A percentile compares a stretch with the other conserved stretches of the same genome.
phyloP scores from a whole-genome alignment of 2,113 vertebrate species.

The Romanogobio albipinnatus region DNA sequence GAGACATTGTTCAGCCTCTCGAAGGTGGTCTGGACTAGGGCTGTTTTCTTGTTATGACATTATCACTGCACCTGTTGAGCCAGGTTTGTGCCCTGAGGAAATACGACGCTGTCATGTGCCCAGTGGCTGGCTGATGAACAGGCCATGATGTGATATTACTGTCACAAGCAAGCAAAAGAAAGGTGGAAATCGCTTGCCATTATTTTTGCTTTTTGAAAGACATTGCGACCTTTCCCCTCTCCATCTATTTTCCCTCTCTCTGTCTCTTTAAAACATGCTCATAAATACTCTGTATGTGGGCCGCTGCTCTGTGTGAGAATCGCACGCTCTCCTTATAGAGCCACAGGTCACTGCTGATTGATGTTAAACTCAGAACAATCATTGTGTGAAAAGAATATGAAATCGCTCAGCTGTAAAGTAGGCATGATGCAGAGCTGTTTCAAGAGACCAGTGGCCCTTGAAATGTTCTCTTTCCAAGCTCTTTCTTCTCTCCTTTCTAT shows the following conservation, averaged over 20 bases:
- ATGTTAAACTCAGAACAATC: conserved; percentile 22
- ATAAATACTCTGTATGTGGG: conserved; percentile 15
- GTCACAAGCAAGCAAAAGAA: neutral
- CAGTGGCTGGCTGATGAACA: neutral
- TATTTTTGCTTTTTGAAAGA: neutral
- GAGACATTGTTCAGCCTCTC: neutral
- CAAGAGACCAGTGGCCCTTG: neutral
- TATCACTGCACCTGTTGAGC: neutral
- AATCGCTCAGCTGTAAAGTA: conserved; percentile 17
- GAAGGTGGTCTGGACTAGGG: neutral
- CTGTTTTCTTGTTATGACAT: conserved; percentile 24
- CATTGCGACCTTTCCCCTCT: conserved; percentile 10
- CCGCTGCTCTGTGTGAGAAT: conserved; percentile 4
- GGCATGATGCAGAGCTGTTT: conserved; percentile 18
- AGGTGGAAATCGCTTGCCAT: neutral
- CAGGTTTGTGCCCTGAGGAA: neutral
- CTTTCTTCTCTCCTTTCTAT: neutral
- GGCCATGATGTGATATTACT: conserved; percentile 10
- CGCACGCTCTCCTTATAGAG: neutral
- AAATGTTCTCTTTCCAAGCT: neutral
- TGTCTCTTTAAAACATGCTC: neutral
- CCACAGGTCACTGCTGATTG: conserved; percentile 35
- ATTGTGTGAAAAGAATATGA: conserved; percentile 28
- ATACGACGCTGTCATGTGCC: conserved; percentile 1
- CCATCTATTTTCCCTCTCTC: neutral